Conservation (phyloP, 2,888 invertebrate species). For the Nematopogon swammerdamellus region DNA sequence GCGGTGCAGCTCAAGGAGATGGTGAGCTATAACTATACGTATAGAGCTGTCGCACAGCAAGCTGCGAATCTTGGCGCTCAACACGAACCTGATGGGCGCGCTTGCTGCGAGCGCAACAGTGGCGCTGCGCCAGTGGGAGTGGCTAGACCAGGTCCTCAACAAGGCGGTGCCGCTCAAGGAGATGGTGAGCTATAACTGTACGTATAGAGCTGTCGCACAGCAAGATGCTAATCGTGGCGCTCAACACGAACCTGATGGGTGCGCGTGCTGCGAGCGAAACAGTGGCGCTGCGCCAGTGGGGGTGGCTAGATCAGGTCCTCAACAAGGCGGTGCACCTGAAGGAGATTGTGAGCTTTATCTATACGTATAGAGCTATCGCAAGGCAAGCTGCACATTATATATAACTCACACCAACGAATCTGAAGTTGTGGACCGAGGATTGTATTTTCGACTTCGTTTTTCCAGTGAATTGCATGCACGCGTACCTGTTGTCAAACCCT, state of each 20-base stretch:
- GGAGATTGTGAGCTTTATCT: no score
- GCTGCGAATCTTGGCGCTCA: conserved; percentile 80
- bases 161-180: conserved; percentile 72
- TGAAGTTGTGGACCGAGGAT: no score
- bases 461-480: no score
- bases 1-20: no score
- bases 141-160: conserved; percentile 73
- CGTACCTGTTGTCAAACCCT: no score
- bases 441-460: no score
- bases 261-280: conserved; percentile 32
- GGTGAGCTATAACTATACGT: no score
- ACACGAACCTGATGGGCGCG: conserved; percentile 77
- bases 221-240: conserved; percentile 77
- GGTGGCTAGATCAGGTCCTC: conserved; percentile 76
- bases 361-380: no score
- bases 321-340: conserved; percentile 68
- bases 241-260: conserved; percentile 85
- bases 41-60: conserved; percentile 80
- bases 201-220: conserved; percentile 70
- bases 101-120: conserved; percentile 34
- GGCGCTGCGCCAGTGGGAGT: conserved; percentile 72
- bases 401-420: no score
- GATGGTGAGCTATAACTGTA: conserved; percentile 61
- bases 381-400: no score
- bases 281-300: conserved; percentile 68